Evolutionary conservation across 2,797 vertebrate genomes (phyloP), one percentile per base, ranked within the genome.

Genomic region (Tympanoctomys barrerae): DNA sequence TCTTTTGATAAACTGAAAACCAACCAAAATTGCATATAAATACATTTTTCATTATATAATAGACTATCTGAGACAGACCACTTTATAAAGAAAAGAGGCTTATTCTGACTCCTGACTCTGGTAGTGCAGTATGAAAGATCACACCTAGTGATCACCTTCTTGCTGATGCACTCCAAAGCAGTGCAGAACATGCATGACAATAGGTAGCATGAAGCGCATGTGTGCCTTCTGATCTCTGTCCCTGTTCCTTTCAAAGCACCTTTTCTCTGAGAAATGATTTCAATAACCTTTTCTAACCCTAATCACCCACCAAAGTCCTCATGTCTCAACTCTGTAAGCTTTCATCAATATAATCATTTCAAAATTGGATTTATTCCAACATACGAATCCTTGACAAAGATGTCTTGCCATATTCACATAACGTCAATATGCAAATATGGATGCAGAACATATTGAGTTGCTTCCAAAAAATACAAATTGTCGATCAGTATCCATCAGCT

Each of bases 131-230:
- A 9, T 26, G 12, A 61, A 39, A 81, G 24, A 11, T 8, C 8
- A 46, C 14, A 82, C 28, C 52, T 59, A 2, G 57, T 16, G 33
- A 36, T 36, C 14, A 10, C 5, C 16, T 89, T 46, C 33, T n/a
- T 64, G 4, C 33, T 36, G 22, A 79, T 11, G 5, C 11, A 73
- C 13, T 4, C 42, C 4, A 8, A 49, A 21, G 59, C 0, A 49
- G 7, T 62, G 59, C 8, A 78, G 42, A 49, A n/a, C 5, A 49
- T 9, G 10, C 10, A 18, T 8, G 26, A 18, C 19, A 19, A 28
- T 8, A 10, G 24, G 31, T 7, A 73, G 13, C 22, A 28, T 62
- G 1, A 16, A 12, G 0, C 73, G 14, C 4, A 5, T 21, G 0
- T 61, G 4, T 54, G 18, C 22, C 4, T 64, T 77, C 7, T 54